Conservation (phyloP, 2,113 vertebrate genomes). For the Dicerorhinus sumatrensis region DNA sequence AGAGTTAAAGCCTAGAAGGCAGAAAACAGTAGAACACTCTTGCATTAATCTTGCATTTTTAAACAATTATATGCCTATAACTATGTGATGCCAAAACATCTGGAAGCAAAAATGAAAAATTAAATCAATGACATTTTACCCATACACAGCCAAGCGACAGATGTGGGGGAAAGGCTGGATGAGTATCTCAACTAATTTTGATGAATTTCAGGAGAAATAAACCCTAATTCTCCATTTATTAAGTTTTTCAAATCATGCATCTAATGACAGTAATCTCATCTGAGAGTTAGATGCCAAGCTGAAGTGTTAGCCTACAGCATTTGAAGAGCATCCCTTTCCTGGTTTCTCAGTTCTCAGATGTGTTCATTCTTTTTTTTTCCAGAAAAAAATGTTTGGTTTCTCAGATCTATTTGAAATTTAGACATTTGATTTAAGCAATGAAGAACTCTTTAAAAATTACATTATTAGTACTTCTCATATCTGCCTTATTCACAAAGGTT, state of each 20-base stretch:
- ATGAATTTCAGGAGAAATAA: constrained; percentile 28
- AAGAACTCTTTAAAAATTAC: background rate
- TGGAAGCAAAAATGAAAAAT: constrained; percentile 53
- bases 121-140: constrained; percentile 26
- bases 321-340: background rate
- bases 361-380: background rate
- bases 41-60: background rate
- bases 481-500: constrained; percentile 38
- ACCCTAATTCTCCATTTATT: background rate
- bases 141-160: background rate
- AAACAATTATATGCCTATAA: background rate
- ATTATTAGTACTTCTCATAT: background rate
- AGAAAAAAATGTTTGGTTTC: background rate
- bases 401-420: background rate
- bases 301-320: background rate
- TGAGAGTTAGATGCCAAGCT: background rate
- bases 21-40: background rate
- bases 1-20: background rate
- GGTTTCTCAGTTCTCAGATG: background rate
- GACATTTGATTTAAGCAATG: background rate
- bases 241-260: background rate
- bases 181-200: background rate
- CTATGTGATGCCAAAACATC: constrained; percentile 33
- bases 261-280: background rate
- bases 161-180: background rate